Evolutionary conservation across 2,797 vertebrate genomes (phyloP).

Genomic region (Enoplosus armatus): DNA sequence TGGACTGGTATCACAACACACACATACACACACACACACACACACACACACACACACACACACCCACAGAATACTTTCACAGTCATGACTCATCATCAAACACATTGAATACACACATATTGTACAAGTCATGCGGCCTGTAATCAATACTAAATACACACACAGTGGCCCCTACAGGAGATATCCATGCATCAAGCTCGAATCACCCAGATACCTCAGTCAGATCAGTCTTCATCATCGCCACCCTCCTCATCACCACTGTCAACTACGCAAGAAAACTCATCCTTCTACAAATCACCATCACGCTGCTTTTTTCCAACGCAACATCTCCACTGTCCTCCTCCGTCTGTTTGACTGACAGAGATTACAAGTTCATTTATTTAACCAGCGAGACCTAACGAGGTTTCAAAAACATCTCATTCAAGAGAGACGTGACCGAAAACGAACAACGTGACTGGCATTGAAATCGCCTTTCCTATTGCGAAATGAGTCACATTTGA

Average conservation of each 20-base stretch:
- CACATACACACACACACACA: conserved; percentile 32
- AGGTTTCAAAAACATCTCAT: conserved; percentile 1
- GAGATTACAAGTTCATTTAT: conserved; percentile 36
- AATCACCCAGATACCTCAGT: conserved; percentile 31
- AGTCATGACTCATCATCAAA: conserved; percentile 54
- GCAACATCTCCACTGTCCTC: conserved; percentile 32
- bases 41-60: conserved; percentile 28
- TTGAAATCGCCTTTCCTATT: not conserved
- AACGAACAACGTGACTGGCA: not conserved
- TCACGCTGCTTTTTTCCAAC: conserved; percentile 27
- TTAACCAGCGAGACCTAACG: conserved; percentile 3
- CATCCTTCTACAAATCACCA: conserved; percentile 22
- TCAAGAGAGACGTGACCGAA: not conserved
- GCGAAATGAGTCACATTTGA: conserved; percentile 5
- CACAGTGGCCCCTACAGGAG: conserved; percentile 4
- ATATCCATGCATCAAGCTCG: conserved; percentile 15
- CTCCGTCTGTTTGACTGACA: conserved; percentile 44
- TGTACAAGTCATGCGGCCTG: conserved; percentile 24
- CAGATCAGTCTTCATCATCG: conserved; percentile 31
- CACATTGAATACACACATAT: conserved; percentile 32
- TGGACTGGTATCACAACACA: conserved; percentile 67
- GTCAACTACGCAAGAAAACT: conserved; percentile 21
- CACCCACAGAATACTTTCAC: conserved; percentile 33
- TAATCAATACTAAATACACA: conserved; percentile 59
- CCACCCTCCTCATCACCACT: conserved; percentile 29